A percentile compares a stretch with the other conserved stretches of the same genome.
Conservation (phyloP, 92 coral and sea anemone genomes). For the Phenganax marumi region DNA sequence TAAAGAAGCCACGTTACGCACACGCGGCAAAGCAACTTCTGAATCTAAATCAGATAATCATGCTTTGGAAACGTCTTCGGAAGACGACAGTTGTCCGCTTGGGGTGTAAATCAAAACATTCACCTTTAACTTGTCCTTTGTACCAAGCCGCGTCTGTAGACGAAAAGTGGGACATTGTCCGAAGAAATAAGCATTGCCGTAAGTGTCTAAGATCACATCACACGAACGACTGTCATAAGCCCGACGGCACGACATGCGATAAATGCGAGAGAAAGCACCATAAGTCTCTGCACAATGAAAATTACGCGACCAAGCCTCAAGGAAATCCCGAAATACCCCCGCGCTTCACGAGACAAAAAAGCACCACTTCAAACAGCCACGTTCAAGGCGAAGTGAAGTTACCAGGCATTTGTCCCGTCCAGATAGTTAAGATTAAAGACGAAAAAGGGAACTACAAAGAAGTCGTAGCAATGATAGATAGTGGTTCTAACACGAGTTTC, state of each 20-base stretch:
- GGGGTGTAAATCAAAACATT: constrained; percentile 40
- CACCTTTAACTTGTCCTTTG: constrained; percentile 46
- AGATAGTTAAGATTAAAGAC: not conserved
- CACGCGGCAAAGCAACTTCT: constrained; percentile 35
- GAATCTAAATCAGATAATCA: not conserved
- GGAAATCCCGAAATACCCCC: not conserved
- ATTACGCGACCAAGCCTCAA: not conserved
- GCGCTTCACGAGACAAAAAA: constrained; percentile 6
- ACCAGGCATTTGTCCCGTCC: not conserved
- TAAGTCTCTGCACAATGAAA: constrained; percentile 49
- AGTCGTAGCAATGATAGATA: constrained; percentile 1
- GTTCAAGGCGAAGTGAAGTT: too few relatives aligned
- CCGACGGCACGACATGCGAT: constrained; percentile 46
- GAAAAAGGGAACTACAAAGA: not conserved
- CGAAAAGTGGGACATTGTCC: constrained; percentile 26
- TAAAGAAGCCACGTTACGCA: constrained; percentile 65
- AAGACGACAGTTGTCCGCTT: not conserved
- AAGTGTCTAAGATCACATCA: constrained; percentile 52
- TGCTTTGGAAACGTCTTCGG: not conserved
- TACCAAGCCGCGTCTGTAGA: constrained; percentile 37
- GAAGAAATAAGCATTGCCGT: constrained; percentile 29
- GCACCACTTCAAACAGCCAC: constrained; percentile 3
- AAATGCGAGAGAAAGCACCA: constrained; percentile 51
- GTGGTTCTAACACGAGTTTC: constrained; percentile 56
- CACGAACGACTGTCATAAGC: constrained; percentile 46